Evolutionary conservation across 2,113 vertebrate species (phyloP).

Genomic region (Bufo gargarizans): DNA sequence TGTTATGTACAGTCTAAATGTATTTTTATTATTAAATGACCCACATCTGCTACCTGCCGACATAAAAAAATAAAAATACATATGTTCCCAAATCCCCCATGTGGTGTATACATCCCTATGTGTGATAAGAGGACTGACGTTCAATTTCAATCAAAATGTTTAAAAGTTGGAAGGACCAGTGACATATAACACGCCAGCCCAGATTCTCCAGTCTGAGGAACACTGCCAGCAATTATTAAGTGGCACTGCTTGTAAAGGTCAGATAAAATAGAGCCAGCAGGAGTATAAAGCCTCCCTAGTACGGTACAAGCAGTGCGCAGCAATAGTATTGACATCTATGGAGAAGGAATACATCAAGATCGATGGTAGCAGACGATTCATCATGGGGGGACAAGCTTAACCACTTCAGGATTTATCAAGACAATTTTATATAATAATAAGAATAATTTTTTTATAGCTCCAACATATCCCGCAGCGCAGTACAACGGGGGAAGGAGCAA

Average conservation of each 20-base stretch:
- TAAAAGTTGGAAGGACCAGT: neutral
- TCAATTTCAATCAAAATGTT: neutral
- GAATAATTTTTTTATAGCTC: no score
- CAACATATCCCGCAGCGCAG: no score
- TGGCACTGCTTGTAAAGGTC: conserved; percentile 12
- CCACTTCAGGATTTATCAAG: neutral
- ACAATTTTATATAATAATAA: neutral
- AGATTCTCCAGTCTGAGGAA: neutral
- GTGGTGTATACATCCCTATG: neutral
- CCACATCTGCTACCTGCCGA: no score
- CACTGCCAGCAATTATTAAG: neutral
- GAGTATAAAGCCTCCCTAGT: neutral
- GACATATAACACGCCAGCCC: neutral
- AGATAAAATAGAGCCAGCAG: conserved; percentile 6
- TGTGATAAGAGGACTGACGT: neutral
- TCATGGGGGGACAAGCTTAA: neutral
- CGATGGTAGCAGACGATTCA: neutral
- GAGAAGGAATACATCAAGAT: conserved; percentile 23
- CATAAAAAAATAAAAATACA: neutral
- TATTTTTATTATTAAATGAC: no score
- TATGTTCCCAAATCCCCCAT: neutral
- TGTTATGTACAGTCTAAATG: no score
- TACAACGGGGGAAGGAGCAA: no score
- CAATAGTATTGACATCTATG: neutral
- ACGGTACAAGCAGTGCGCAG: conserved; percentile 1